Percentiles rank a stretch among this genome's conserved stretches.
phyloP scores from a whole-genome alignment of 2,113 vertebrate genomes.

The Burhinus bistriatus region DNA sequence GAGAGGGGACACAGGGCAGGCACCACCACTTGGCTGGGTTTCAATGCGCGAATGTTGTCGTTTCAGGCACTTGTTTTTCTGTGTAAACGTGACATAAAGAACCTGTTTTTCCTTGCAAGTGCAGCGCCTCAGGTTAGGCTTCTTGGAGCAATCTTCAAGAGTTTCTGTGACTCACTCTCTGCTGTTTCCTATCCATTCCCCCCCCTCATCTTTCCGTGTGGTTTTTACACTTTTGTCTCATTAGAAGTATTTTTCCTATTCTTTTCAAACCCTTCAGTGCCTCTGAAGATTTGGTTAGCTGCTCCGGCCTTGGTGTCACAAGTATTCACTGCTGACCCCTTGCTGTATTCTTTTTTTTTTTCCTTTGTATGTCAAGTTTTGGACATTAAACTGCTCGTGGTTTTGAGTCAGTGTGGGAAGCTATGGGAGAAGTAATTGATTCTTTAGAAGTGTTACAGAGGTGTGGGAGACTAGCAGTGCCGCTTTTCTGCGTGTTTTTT shows the following conservation, averaged over 20 bases:
- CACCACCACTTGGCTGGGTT: background rate
- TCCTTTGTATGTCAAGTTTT: background rate
- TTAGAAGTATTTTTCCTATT: background rate
- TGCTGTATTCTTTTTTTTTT: background rate
- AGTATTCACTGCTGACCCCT: background rate
- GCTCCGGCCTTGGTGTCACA: background rate
- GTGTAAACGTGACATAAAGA: background rate
- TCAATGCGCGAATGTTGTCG: fast-evolving
- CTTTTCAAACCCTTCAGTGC: background rate
- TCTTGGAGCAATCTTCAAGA: background rate
- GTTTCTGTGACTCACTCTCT: background rate
- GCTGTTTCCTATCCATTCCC: background rate
- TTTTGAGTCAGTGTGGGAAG: background rate
- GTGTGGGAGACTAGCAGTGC: background rate
- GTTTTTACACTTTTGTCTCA: background rate
- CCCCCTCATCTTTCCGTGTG: fast-evolving
- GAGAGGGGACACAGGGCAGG: fast-evolving
- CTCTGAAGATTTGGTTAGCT: background rate
- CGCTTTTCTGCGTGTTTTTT: background rate
- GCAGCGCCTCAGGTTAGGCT: background rate
- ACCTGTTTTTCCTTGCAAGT: background rate
- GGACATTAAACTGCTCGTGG: background rate
- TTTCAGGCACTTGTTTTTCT: background rate
- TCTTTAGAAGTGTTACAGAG: background rate
- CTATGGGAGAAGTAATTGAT: background rate